These are phyloP conservation scores for Ramazzottius varieornatus DNA, from an alignment of 2,888 invertebrate genomes.

Conservation along the genomic window DNA sequence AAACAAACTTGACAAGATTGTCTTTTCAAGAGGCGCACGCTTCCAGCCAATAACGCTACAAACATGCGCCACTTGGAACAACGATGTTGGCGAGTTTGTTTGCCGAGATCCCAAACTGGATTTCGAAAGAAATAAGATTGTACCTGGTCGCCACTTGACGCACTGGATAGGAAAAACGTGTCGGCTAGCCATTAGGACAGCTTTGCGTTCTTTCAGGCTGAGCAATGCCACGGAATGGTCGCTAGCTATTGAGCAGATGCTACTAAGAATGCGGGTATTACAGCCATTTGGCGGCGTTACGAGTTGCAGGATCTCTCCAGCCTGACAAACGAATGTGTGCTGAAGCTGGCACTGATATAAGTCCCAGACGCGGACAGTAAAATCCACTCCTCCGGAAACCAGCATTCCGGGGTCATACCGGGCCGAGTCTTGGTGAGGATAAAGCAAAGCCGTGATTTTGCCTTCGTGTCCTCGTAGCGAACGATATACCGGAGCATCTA, in stretches of 20 bases:
- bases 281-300: conserved; percentile 68
- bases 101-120: too few relatives aligned
- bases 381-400: conserved; percentile 90
- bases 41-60: too few relatives aligned
- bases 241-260: conserved; percentile 80
- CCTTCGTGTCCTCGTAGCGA: conserved; percentile 66
- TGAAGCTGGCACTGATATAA: conserved; percentile 59
- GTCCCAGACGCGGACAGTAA: conserved; percentile 89
- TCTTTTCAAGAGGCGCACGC: too few relatives aligned
- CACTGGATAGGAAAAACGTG: conserved; percentile 83
- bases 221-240: conserved; percentile 89
- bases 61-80: too few relatives aligned
- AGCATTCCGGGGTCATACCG: conserved; percentile 64
- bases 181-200: conserved; percentile 68
- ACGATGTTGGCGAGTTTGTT: too few relatives aligned
- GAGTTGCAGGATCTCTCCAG: conserved; percentile 79
- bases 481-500: conserved; percentile 71
- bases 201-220: conserved; percentile 69
- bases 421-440: conserved; percentile 57
- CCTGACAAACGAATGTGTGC: conserved; percentile 87
- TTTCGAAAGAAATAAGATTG: too few relatives aligned
- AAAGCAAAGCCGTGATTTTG: conserved; percentile 70
- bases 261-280: conserved; percentile 55
- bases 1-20: neutral
- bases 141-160: conserved; percentile 88